Evolutionary conservation across 2,888 invertebrate species (phyloP), one percentile per base, ranked within the genome.

Genomic region (Rapana venosa): DNA sequence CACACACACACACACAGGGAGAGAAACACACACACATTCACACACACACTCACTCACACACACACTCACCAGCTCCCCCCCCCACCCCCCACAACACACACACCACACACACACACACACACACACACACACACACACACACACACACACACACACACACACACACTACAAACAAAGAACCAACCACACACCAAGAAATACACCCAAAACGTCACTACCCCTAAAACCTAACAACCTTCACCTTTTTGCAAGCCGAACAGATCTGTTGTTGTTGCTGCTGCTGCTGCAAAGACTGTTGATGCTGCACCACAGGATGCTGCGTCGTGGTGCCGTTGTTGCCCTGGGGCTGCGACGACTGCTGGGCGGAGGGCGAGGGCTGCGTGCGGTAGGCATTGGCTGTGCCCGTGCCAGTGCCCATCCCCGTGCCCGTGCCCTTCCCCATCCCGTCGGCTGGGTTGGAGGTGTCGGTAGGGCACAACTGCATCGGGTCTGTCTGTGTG

Each of bases 161-260:
- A 47, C 8, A 47, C 47, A 47, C 47, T 8, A 47, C 47, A 47
- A 47, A 47, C 47, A n/a, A n/a, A n/a, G 47, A 47, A 47, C 47
- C 47, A 47, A 47, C 47, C 47, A 47, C 47, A 47, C 47, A 47
- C 47, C 47, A 47, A 47, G 47, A 47, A 2, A 47, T 47, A 47
- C 2, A 2, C 47, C 47, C 47, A 2, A 2, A 2, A 47, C 47
- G 4, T 47, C 47, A 2, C 8, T 47, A 2, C 47, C 47, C 47
- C 47, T 8, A 47, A 47, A 47, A 47, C 47, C n/a, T n/a, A 47
- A 47, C 47, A 47, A 47, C 47, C 47, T 2, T 79, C 32, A 79
- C 97, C 96, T 98, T 98, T 91, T 98, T 98, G 95, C 98, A 98
- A 86, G 98, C 98, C 11, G 98, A 98, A 95, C 98, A 98, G 92